These are phyloP conservation scores for Muscina levida DNA, from an alignment of 2,888 invertebrate genomes.

Conservation along the genomic window DNA sequence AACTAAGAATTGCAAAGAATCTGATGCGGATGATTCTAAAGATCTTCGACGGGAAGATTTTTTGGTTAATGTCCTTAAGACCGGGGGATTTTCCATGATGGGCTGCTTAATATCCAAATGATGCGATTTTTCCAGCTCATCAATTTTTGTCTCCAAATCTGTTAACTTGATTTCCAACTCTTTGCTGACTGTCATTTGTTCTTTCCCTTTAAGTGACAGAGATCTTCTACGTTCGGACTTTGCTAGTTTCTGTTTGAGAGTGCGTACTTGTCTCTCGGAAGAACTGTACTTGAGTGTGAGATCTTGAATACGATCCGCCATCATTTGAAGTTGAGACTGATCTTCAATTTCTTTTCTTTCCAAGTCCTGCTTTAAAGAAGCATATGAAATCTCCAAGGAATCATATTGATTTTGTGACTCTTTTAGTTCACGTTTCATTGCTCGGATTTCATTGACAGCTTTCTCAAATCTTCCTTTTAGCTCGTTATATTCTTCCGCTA, in stretches of 20 bases:
- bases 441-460: slow-evolving; percentile 90
- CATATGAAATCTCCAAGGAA: slow-evolving; percentile 88
- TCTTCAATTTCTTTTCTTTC: slow-evolving; percentile 84
- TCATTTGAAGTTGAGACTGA: slow-evolving; percentile 87
- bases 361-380: slow-evolving; percentile 87
- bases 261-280: slow-evolving; percentile 90
- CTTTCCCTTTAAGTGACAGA: slow-evolving; percentile 90
- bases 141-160: slow-evolving; percentile 89
- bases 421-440: slow-evolving; percentile 89
- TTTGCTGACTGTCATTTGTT: slow-evolving; percentile 89
- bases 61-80: slow-evolving; percentile 49
- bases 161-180: slow-evolving; percentile 91
- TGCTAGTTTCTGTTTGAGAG: slow-evolving; percentile 88
- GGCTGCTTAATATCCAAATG: slow-evolving; percentile 61
- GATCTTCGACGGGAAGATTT: slow-evolving; percentile 82
- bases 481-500: slow-evolving; percentile 90
- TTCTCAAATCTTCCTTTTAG: slow-evolving; percentile 88
- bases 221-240: slow-evolving; percentile 90
- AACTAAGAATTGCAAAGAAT: slow-evolving; percentile 90
- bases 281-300: slow-evolving; percentile 89
- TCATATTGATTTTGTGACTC: slow-evolving; percentile 90
- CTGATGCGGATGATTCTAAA: slow-evolving; percentile 86
- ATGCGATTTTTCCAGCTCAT: slow-evolving; percentile 82
- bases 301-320: slow-evolving; percentile 91
- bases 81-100: slow-evolving; percentile 42